These are phyloP conservation scores for Pheosia tremula DNA, from an alignment of 2,888 invertebrate species.

Conservation along the genomic window DNA sequence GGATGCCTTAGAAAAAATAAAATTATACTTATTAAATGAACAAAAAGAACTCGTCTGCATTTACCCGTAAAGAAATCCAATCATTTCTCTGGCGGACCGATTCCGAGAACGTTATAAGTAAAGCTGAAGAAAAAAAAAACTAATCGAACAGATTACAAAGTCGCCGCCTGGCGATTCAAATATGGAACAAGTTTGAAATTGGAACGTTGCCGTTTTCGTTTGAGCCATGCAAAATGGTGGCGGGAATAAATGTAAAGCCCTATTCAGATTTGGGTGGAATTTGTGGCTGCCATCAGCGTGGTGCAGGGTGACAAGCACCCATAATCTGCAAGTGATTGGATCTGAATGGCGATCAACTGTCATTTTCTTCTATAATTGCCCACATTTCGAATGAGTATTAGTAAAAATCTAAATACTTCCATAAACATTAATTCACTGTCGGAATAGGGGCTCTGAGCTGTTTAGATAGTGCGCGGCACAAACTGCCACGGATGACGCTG, in stretches of 20 bases:
- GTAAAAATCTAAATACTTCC: no score
- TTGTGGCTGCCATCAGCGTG: not conserved
- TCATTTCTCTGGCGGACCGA: conserved; percentile 7
- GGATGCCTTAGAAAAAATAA: no score
- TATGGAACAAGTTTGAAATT: conserved; percentile 73
- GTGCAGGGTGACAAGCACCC: no score
- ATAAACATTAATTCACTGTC: no score
- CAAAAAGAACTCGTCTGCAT: no score
- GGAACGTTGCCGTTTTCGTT: conserved; percentile 61
- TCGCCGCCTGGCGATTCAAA: conserved; percentile 46
- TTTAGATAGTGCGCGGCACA: not conserved
- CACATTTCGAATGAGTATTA: no score
- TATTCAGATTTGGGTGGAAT: not conserved
- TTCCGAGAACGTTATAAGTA: conserved; percentile 21
- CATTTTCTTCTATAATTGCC: no score
- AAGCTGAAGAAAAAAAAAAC: conserved; percentile 41
- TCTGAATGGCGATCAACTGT: no score
- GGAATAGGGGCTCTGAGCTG: no score
- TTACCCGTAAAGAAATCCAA: not conserved
- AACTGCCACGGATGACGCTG: not conserved
- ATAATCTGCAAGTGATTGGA: no score
- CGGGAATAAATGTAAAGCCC: conserved; percentile 68
- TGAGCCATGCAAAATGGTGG: conserved; percentile 68
- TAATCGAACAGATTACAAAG: conserved; percentile 53
- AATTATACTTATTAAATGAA: no score